These are phyloP conservation scores for Battus philenor DNA, from an alignment of 1,140 invertebrate species.

Conservation along the genomic window DNA sequence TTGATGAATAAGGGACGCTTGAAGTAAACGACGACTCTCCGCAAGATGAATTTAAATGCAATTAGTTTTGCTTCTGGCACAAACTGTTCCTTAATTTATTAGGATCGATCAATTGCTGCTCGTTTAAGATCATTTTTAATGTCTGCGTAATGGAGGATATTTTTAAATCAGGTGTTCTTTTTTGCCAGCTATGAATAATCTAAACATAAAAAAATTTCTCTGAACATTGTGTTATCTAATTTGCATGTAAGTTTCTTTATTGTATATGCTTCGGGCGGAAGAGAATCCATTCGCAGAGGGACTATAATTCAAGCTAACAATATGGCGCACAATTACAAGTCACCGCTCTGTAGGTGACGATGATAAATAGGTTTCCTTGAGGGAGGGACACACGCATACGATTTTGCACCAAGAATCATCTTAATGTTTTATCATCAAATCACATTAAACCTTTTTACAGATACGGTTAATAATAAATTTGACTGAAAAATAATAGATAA, in stretches of 20 bases:
- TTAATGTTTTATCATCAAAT: no score
- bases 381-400: conserved; percentile 40
- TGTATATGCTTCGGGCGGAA: conserved; percentile 39
- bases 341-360: conserved; percentile 54
- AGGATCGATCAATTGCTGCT: background rate
- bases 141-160: background rate
- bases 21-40: conserved; percentile 7
- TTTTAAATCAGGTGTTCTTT: no score
- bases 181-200: no score
- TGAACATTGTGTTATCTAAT: no score
- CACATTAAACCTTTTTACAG: no score
- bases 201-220: no score
- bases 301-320: conserved; percentile 67
- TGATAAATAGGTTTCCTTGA: conserved; percentile 67
- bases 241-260: no score
- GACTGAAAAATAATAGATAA: no score
- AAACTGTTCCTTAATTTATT: conserved; percentile 10
- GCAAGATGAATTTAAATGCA: conserved; percentile 16
- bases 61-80: conserved; percentile 12
- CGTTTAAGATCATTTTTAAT: conserved; percentile 7
- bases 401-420: no score
- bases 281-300: conserved; percentile 38
- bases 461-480: no score
- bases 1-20: conserved; percentile 12
- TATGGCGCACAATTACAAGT: conserved; percentile 68